These are phyloP conservation scores for Geodia barretti DNA, from an alignment of 37 sponge, comb jelly and placozoan genomes.

Conservation along the genomic window DNA sequence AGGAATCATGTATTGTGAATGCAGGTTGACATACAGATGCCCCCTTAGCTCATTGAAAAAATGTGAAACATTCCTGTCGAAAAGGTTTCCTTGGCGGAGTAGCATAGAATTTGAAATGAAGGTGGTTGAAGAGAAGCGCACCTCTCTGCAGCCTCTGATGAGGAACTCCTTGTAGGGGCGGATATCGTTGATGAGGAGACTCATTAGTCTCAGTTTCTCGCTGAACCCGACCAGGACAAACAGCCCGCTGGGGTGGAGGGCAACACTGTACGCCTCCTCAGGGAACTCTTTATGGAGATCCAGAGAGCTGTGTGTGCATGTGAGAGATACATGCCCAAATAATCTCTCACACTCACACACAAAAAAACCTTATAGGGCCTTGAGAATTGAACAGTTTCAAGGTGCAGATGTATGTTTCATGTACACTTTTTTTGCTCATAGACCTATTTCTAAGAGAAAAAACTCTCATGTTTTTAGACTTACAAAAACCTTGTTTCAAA, in stretches of 20 bases:
- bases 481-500: neutral
- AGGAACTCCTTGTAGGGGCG: conserved; percentile 92
- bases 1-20: no score
- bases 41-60: neutral
- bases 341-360: neutral
- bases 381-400: neutral
- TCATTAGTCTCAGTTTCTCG: conserved; percentile 96
- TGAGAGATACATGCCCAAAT: neutral
- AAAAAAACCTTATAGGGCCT: neutral
- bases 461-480: neutral
- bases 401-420: neutral
- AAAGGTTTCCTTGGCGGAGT: no score
- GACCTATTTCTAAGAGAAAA: neutral
- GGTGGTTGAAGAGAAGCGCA: no score
- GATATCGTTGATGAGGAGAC: conserved; percentile 93
- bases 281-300: conserved; percentile 93
- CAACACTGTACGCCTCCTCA: conserved; percentile 96
- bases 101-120: no score
- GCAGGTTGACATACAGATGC: no score
- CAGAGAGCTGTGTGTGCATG: conserved; percentile 59
- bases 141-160: conserved; percentile 96
- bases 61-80: no score
- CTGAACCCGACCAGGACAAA: conserved; percentile 96
- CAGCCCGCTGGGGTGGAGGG: conserved; percentile 95
- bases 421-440: neutral